Percentiles rank a stretch among this genome's conserved stretches.
Conservation (phyloP, 1,140 invertebrate genomes). For the Lordiphosa clarofinis region DNA sequence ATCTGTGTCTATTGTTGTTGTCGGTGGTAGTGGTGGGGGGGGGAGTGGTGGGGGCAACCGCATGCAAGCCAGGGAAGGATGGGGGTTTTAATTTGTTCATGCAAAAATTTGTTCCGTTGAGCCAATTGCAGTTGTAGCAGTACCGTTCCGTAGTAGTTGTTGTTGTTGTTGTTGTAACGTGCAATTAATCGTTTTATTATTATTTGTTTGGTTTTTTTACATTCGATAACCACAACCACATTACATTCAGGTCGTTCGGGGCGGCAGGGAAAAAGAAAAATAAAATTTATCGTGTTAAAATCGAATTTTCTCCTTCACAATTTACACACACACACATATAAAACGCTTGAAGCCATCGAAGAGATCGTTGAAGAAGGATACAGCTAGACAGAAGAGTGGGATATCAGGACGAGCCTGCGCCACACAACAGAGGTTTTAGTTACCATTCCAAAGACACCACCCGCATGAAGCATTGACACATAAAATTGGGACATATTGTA, state of each 20-base stretch:
- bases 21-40: not conserved
- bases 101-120: slow-evolving; percentile 43
- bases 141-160: slow-evolving; percentile 13
- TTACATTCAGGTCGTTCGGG: slow-evolving; percentile 29
- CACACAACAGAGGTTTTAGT: no score
- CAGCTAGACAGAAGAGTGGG: slow-evolving; percentile 7
- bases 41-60: slow-evolving; percentile 18
- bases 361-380: slow-evolving; percentile 9
- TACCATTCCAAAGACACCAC: no score
- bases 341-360: slow-evolving; percentile 18
- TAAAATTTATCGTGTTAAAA: slow-evolving; percentile 48
- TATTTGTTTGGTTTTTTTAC: slow-evolving; percentile 16
- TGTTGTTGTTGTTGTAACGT: slow-evolving; percentile 42
- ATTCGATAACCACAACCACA: slow-evolving; percentile 71
- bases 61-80: slow-evolving; percentile 43
- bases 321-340: slow-evolving; percentile 19
- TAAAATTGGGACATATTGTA: no score
- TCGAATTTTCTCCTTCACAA: slow-evolving; percentile 27
- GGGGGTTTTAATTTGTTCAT: slow-evolving; percentile 32
- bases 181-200: slow-evolving; percentile 71
- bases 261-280: slow-evolving; percentile 54
- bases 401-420: not conserved
- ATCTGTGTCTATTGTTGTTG: slow-evolving; percentile 10
- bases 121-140: slow-evolving; percentile 30
- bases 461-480: no score